Evolutionary conservation across 2,888 invertebrate genomes (phyloP), one percentile per base, ranked within the genome.

Genomic region (Carcina quercana): DNA sequence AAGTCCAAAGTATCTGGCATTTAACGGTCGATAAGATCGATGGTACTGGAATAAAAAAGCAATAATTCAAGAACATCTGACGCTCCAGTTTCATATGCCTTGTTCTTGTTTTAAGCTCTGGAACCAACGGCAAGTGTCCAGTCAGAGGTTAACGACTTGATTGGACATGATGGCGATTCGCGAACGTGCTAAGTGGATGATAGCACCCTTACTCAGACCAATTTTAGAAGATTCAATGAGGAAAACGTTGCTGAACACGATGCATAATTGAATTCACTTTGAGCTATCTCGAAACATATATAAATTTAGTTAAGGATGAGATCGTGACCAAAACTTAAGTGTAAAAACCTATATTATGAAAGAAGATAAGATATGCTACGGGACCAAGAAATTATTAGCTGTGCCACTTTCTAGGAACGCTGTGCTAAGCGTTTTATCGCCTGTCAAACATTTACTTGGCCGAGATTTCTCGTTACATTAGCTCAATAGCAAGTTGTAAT

Each of bases 101-200:
- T 30, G 36, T 27, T 19, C 19, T 36, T 19, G 15, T 29, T 25
- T 30, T 21, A 28, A 19, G n/a, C 15, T 25, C 28, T n/a, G 15
- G 26, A 32, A 21, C 19, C 25, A 30, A 31, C 40, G 37, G 38
- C 50, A 50, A 53, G 52, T 46, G 51, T 45, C 48, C 53, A 45
- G 53, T 40, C 58, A 55, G 53, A 68, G 78, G 79, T 79, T 76
- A 80, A 80, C 72, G 65, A 76, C 69, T 69, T 75, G 74, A 78
- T 79, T 73, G 71, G 57, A 56, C 61, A 73, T 69, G 70, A 74
- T 71, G 74, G 69, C 75, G 70, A 65, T 65, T 64, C 47, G 67
- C 65, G 56, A 71, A 71, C 62, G 73, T 74, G 73, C 61, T 78
- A 79, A 79, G 72, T 78, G 75, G 67, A 74, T 76, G 73, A 79